Evolutionary conservation across 2,113 vertebrate genomes (phyloP).

Genomic region (Alethe diademata): DNA sequence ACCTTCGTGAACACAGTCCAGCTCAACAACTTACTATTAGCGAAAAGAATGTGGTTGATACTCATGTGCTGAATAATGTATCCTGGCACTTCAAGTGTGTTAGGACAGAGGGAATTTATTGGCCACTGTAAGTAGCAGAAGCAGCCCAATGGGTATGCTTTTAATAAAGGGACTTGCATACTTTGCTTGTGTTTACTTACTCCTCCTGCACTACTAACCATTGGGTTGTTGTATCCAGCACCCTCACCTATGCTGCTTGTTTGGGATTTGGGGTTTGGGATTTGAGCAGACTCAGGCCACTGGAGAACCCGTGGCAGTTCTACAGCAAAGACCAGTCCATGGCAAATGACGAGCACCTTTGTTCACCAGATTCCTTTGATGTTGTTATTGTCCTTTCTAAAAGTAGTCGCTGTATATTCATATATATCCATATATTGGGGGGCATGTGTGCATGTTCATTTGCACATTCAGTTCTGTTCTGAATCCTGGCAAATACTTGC

Average conservation of each 20-base stretch:
- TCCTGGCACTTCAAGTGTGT: neutral
- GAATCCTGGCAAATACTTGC: neutral
- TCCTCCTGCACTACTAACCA: neutral
- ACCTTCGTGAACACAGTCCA: neutral
- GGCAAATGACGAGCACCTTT: neutral
- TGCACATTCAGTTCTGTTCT: neutral
- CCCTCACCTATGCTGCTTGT: neutral
- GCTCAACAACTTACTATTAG: neutral
- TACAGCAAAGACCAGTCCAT: neutral
- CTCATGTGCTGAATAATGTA: constrained; percentile 33
- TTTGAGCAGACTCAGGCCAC: neutral
- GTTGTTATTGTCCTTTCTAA: neutral
- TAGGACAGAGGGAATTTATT: neutral
- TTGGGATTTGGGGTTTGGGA: neutral
- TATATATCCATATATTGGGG: neutral
- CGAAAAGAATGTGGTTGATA: neutral
- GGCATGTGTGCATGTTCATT: neutral
- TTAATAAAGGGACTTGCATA: neutral
- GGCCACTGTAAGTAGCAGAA: neutral
- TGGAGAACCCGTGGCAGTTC: neutral
- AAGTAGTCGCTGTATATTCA: constrained; percentile 10
- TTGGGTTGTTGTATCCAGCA: neutral
- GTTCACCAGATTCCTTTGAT: constrained; percentile 22
- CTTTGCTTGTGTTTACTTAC: neutral
- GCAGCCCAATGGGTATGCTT: neutral